Base-by-base conservation (phyloP, 1,140 invertebrate species). In the Ceratina japonica region DNA sequence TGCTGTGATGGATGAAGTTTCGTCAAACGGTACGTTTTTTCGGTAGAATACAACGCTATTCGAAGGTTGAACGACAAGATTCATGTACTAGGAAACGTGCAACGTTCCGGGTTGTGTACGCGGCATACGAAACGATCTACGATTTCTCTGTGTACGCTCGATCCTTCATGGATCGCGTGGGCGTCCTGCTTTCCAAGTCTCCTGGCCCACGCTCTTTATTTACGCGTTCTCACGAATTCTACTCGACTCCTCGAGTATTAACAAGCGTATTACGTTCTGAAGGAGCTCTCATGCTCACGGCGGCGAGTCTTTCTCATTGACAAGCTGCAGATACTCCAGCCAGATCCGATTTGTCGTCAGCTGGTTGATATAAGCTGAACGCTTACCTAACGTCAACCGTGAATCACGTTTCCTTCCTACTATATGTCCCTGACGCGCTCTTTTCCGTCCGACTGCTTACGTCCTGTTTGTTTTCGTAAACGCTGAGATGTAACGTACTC, bases 1-100 rank as follows among this genome's bases (percentile, higher is more conserved):
- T 91, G 87, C 89, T 82, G 87, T 90, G 86, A 92, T 91, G 90
- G 90, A 92, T 80, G 87, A 90, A 87, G 84, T 86, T 77, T 86
- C 86, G 69, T 87, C 81, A 68, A 91, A 88, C 79, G 91, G 90
- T 91, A 90, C 64, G 90, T 89, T 78, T 82, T 72, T 79, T 69
- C 56, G 27, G 12, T 10, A 54, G 79, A 63, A 65, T 66, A 51
- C 1, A 59, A 5, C 8, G 31, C 74, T 79, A 49, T 51, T 64
- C 74, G 13, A 15, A 0, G 18, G 44, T 8, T 13, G 44, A 69
- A 27, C 54, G 37, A 18, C 2, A 8, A 22, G 13, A 58, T 24
- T 71, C 15, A 37, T 27, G 52, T 27, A 58, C 59, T 62, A 27
- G 24, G 62, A 49, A 75, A 8, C 37, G 31, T 16, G n/a, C 18